Conservation (phyloP, 2,113 vertebrate genomes). For the Accipiter virgatus region DNA sequence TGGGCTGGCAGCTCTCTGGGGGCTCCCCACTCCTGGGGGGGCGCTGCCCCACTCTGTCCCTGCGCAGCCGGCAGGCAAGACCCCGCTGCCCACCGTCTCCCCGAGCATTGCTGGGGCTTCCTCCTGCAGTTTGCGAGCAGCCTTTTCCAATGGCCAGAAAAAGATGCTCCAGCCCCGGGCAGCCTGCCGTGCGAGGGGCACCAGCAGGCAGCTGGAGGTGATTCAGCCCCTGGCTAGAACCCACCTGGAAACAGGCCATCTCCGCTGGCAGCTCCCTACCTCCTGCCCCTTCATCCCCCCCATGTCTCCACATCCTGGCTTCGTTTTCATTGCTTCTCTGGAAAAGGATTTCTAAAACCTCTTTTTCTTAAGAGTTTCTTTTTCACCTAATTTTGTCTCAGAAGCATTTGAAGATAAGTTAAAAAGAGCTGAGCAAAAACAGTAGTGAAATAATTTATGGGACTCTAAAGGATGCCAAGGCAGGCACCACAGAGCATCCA, state of each 20-base stretch:
- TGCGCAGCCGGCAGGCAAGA: fast-evolving
- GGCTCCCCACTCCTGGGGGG: fast-evolving
- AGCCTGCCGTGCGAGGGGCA: fast-evolving
- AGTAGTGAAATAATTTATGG: not conserved
- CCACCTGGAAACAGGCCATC: not conserved
- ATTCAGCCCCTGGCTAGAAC: not conserved
- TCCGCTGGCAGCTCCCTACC: not conserved
- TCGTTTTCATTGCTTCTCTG: not conserved
- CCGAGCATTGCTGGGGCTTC: not conserved
- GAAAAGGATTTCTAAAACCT: not conserved
- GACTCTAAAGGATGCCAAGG: not conserved
- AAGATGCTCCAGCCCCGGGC: not conserved
- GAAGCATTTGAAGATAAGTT: not conserved
- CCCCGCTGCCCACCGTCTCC: not conserved
- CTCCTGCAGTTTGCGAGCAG: fast-evolving
- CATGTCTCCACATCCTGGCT: not conserved
- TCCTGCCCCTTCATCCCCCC: no score
- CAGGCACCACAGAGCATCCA: not conserved
- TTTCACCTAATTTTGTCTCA: not conserved
- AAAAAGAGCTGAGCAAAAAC: not conserved
- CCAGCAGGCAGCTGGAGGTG: not conserved
- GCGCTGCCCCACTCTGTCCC: fast-evolving
- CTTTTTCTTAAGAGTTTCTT: not conserved
- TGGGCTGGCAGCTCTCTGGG: not conserved
- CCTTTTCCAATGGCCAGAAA: not conserved